These are phyloP conservation scores for Minunthozetes semirufus DNA, from an alignment of 2,888 invertebrate genomes.

Conservation along the genomic window DNA sequence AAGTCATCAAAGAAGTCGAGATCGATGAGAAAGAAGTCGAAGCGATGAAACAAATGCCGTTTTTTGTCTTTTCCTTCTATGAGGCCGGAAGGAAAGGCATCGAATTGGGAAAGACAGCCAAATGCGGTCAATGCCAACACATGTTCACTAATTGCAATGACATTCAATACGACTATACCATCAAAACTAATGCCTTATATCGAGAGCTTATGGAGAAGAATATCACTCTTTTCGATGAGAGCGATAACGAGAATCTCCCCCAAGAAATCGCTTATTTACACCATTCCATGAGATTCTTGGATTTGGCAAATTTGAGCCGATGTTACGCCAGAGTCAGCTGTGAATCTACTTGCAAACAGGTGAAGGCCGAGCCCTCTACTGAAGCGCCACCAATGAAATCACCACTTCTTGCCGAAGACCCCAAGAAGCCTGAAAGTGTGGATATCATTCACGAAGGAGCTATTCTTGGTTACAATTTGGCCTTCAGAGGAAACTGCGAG, in stretches of 20 bases:
- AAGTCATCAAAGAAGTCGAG: not conserved
- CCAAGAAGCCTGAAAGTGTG: conserved; percentile 21
- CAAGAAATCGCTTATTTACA: conserved; percentile 32
- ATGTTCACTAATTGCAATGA: not conserved
- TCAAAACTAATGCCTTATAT: conserved; percentile 31
- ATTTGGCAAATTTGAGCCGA: conserved; percentile 33
- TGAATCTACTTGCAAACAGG: conserved; percentile 19
- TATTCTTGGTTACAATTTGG: conserved; percentile 32
- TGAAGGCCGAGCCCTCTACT: conserved; percentile 6
- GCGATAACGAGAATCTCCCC: not conserved
- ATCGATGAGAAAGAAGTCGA: conserved; percentile 4
- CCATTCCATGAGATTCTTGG: conserved; percentile 34
- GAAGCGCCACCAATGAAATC: conserved; percentile 29
- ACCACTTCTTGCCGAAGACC: conserved; percentile 20
- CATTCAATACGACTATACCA: conserved; percentile 33
- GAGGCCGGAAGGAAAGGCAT: conserved; percentile 24
- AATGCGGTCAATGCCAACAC: conserved; percentile 1
- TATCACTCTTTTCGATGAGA: conserved; percentile 22
- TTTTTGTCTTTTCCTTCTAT: conserved; percentile 24
- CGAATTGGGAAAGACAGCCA: conserved; percentile 12
- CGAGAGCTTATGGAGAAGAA: conserved; percentile 24
- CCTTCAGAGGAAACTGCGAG: conserved; percentile 3
- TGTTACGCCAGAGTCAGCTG: conserved; percentile 34
- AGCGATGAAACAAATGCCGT: not conserved
- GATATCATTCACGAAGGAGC: conserved; percentile 34